These are phyloP conservation scores for Armadillidium nasatum DNA, from an alignment of 1,140 invertebrate genomes.

Conservation along the genomic window DNA sequence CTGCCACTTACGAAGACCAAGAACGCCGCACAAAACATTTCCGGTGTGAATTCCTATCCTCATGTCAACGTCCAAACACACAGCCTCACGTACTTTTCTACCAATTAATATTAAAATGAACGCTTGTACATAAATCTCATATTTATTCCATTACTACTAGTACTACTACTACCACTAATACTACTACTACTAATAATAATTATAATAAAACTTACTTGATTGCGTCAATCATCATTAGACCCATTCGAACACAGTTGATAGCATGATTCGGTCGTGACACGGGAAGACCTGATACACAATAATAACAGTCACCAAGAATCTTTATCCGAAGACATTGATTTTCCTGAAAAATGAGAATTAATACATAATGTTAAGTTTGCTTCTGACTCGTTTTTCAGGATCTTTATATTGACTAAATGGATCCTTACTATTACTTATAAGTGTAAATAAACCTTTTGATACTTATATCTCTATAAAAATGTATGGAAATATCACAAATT, in stretches of 20 bases:
- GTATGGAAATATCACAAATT: no score
- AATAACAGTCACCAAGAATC: constrained; percentile 93
- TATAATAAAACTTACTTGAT: constrained; percentile 67
- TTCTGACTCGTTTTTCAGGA: no score
- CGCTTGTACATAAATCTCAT: no score
- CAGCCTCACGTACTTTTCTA: constrained; percentile 34
- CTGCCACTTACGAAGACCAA: constrained; percentile 55
- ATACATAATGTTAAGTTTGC: background rate
- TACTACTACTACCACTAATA: no score
- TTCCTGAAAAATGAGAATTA: constrained; percentile 58
- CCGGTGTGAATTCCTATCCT: constrained; percentile 53
- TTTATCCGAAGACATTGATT: constrained; percentile 94
- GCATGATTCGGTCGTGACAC: constrained; percentile 88
- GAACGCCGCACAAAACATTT: constrained; percentile 54
- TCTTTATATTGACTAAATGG: no score
- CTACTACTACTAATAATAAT: no score
- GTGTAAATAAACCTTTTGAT: no score
- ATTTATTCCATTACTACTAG: no score
- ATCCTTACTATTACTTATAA: no score
- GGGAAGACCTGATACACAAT: constrained; percentile 89
- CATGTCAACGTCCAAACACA: constrained; percentile 41
- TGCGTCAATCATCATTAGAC: constrained; percentile 91
- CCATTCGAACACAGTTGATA: constrained; percentile 94
- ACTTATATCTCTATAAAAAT: no score
- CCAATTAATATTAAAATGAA: no score